These are phyloP conservation scores for Drosophila mojavensis DNA, from an alignment of 1,140 invertebrate species.

Conservation along the genomic window DNA sequence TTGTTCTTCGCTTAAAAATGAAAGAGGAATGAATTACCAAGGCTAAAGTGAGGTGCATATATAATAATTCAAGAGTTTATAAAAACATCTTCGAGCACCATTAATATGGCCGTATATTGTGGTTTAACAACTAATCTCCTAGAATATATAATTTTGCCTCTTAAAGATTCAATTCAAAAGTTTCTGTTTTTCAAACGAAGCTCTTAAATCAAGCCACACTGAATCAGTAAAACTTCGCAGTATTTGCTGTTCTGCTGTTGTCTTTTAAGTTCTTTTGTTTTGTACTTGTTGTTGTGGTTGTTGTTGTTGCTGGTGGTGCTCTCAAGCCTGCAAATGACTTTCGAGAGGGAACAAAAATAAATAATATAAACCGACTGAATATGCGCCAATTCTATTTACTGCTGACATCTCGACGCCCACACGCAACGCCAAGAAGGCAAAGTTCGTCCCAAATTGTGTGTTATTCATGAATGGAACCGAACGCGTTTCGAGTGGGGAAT, in stretches of 20 bases:
- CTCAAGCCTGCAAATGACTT: conserved; percentile 13
- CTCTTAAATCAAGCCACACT: not conserved
- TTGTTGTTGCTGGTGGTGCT: not conserved
- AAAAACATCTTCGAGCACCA: no score
- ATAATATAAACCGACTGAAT: conserved; percentile 33
- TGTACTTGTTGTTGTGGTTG: conserved; percentile 2
- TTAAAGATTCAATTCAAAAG: not conserved
- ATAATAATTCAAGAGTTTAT: no score
- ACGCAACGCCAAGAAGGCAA: conserved; percentile 35
- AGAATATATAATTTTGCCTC: no score
- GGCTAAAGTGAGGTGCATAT: no score
- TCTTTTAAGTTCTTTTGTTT: conserved; percentile 5
- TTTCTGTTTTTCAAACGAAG: not conserved
- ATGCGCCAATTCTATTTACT: conserved; percentile 70
- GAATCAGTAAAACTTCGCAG: not conserved
- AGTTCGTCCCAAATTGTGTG: conserved; percentile 51
- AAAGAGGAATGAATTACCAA: no score
- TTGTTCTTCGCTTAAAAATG: no score
- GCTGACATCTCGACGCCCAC: conserved; percentile 67
- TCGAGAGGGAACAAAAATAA: conserved; percentile 8
- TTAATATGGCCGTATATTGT: no score
- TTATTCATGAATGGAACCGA: conserved; percentile 71
- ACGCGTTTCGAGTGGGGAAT: conserved; percentile 25
- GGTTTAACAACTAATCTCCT: no score
- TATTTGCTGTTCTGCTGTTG: not conserved